Conservation (phyloP, 1,140 invertebrate genomes). For the Gerris buenoi region DNA sequence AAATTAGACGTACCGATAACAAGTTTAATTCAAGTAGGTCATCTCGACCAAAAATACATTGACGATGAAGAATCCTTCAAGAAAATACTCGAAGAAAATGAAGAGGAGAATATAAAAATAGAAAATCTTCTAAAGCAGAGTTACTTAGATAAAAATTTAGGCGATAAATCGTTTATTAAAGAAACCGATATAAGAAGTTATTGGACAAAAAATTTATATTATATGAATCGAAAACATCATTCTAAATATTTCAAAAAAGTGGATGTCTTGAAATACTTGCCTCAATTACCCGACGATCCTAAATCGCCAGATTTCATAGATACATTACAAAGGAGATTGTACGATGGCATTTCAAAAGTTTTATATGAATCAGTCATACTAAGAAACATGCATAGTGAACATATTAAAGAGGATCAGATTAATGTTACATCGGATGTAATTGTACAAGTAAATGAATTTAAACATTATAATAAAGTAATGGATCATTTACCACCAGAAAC, state of each 20-base stretch:
- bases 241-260: neutral
- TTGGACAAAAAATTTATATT: neutral
- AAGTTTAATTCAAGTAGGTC: neutral
- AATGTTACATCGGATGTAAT: neutral
- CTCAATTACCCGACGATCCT: neutral
- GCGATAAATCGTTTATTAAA: neutral
- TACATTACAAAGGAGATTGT: neutral
- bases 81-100: neutral
- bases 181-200: neutral
- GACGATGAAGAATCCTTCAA: neutral
- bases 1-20: neutral
- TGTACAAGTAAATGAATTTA: neutral
- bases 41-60: neutral
- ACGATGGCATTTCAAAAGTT: neutral
- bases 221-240: neutral
- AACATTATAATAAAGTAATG: neutral
- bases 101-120: neutral
- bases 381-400: neutral
- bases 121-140: neutral
- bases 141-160: neutral
- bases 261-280: neutral
- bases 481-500: neutral
- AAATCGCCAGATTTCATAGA: neutral
- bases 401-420: neutral
- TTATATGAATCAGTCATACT: neutral